Percentiles rank a stretch among this genome's conserved stretches.
Conservation (phyloP, 2,888 invertebrate genomes). For the Pandemis heparana region DNA sequence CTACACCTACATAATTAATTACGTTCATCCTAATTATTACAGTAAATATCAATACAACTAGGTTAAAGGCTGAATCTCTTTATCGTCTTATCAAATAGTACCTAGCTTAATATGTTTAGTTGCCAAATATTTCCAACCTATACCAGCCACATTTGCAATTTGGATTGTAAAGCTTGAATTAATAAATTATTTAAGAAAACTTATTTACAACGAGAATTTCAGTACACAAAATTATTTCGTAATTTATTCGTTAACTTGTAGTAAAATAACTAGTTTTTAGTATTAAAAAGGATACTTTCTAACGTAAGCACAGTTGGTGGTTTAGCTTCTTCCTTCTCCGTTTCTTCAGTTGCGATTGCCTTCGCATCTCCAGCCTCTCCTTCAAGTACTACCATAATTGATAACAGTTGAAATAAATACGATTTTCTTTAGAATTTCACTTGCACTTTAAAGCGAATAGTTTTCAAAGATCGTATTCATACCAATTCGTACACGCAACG, state of each 20-base stretch:
- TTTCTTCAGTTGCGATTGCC: conserved; percentile 63
- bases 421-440: conserved; percentile 31
- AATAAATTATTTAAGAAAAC: background rate
- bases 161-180: background rate
- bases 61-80: background rate
- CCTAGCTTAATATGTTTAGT: background rate
- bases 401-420: conserved; percentile 8
- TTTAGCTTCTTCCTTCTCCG: conserved; percentile 69
- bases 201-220: background rate
- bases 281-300: conserved; percentile 85
- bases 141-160: conserved; percentile 10
- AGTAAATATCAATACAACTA: background rate
- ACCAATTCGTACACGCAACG: conserved; percentile 35
- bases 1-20: background rate
- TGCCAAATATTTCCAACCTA: conserved; percentile 12
- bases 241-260: background rate
- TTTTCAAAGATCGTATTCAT: conserved; percentile 28
- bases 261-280: conserved; percentile 2
- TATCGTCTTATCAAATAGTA: conserved; percentile 24
- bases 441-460: conserved; percentile 31
- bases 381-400: conserved; percentile 74
- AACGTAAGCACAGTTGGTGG: conserved; percentile 73
- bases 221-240: background rate
- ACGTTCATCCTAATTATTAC: background rate
- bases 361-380: conserved; percentile 72